Evolutionary conservation across 2,797 vertebrate species (phyloP).

Genomic region (Yasuhikotakia modesta): DNA sequence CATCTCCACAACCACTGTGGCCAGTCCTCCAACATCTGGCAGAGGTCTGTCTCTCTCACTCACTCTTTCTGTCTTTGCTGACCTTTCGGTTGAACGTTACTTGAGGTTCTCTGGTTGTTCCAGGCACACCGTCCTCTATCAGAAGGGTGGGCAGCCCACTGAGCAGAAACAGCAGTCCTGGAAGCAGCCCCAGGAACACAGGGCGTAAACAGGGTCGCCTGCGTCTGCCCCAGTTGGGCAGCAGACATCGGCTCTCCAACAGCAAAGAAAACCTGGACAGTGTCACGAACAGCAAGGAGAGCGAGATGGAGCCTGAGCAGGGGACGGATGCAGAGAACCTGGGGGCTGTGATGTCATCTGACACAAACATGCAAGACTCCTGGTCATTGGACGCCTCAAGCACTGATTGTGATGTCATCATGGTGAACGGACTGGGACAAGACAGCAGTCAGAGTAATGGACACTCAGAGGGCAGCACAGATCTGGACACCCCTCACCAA

Average conservation of each 20-base stretch:
- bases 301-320: constrained; percentile 74
- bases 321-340: constrained; percentile 68
- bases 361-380: constrained; percentile 72
- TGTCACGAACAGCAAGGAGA: constrained; percentile 73
- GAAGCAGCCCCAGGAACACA: constrained; percentile 84
- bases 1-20: constrained; percentile 78
- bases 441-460: constrained; percentile 76
- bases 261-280: constrained; percentile 91
- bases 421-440: constrained; percentile 83
- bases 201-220: constrained; percentile 86
- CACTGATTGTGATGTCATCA: constrained; percentile 81
- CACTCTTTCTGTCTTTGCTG: background rate
- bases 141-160: constrained; percentile 86
- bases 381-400: constrained; percentile 68
- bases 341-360: constrained; percentile 67
- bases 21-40: constrained; percentile 76
- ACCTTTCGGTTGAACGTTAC: background rate
- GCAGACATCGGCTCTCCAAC: constrained; percentile 87
- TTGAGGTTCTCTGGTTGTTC: constrained; percentile 17
- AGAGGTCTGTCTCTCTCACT: constrained; percentile 79
- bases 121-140: constrained; percentile 87
- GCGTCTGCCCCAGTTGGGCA: constrained; percentile 89
- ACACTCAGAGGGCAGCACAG: constrained; percentile 79
- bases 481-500: constrained; percentile 86
- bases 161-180: constrained; percentile 88